Evolutionary conservation across 2,888 invertebrate species (phyloP).

Genomic region (Hemicrepidius hirtus): DNA sequence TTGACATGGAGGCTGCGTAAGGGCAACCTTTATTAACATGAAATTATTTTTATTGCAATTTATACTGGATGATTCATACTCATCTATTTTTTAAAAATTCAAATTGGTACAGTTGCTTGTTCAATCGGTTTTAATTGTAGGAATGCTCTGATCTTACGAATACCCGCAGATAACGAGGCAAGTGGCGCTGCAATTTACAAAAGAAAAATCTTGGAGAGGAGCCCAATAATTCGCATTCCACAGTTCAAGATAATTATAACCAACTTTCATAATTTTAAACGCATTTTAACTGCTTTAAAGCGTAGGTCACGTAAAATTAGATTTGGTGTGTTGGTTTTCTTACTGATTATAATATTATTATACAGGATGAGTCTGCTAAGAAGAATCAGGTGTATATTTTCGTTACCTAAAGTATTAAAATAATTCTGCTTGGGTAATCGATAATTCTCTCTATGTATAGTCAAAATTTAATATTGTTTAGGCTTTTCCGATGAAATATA

Average conservation of each 20-base stretch:
- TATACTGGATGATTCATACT: neutral
- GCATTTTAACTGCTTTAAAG: neutral
- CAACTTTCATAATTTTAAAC: neutral
- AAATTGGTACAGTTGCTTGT: neutral
- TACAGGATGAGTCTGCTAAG: too few species aligned
- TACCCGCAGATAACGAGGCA: neutral
- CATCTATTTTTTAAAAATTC: neutral
- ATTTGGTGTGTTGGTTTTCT: neutral
- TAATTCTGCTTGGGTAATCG: too few species aligned
- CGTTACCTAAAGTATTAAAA: too few species aligned
- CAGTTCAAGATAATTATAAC: constrained; percentile 6
- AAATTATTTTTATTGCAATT: constrained; percentile 1
- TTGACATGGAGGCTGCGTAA: constrained; percentile 10
- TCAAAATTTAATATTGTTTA: too few species aligned
- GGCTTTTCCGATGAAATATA: too few species aligned
- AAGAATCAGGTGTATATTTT: too few species aligned
- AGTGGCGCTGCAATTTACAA: neutral
- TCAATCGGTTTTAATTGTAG: neutral
- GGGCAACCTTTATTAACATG: neutral
- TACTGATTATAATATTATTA: too few species aligned
- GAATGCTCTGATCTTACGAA: constrained; percentile 1
- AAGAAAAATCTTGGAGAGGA: constrained; percentile 1
- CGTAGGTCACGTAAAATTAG: neutral
- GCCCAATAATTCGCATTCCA: constrained; percentile 12
- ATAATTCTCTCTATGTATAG: too few species aligned